phyloP scores from a whole-genome alignment of 1,140 invertebrate species.

The Lordiphosa collinella region DNA sequence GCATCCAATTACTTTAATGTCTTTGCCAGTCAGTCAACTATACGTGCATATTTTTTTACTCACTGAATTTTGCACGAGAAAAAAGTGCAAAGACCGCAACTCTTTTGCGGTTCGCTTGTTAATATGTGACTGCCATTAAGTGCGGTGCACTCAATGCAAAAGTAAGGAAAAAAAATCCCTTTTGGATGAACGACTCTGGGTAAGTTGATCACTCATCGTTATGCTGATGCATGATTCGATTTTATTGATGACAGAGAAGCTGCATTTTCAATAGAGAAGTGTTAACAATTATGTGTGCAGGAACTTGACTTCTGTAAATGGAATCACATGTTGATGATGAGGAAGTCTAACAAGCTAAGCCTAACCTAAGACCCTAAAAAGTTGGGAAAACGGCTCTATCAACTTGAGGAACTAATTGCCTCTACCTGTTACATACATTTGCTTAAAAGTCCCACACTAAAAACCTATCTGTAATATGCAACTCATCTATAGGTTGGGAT shows the following conservation, averaged over 20 bases:
- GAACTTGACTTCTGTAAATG: too few relatives aligned
- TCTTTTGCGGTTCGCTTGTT: constrained; percentile 48
- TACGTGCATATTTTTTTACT: background rate
- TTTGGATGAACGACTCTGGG: background rate
- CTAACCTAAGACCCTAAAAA: too few relatives aligned
- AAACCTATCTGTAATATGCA: too few relatives aligned
- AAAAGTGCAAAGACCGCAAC: constrained; percentile 53
- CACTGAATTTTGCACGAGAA: background rate
- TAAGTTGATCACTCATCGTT: constrained; percentile 5
- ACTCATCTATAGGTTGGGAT: too few relatives aligned
- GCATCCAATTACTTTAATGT: constrained; percentile 66
- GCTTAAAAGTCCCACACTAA: too few relatives aligned
- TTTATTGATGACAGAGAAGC: background rate
- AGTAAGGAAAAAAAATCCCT: constrained; percentile 14
- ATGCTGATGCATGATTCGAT: constrained; percentile 1
- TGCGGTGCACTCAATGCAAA: constrained; percentile 14
- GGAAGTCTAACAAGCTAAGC: too few relatives aligned
- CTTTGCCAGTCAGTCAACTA: constrained; percentile 23
- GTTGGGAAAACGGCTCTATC: too few relatives aligned
- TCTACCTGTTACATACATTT: too few relatives aligned
- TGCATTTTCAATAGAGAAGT: too few relatives aligned
- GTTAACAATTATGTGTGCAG: too few relatives aligned
- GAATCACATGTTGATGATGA: too few relatives aligned
- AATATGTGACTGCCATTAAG: constrained; percentile 52
- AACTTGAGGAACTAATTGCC: too few relatives aligned